Conservation (phyloP, 2,797 vertebrate species). For the Chiropotes sagulatus region DNA sequence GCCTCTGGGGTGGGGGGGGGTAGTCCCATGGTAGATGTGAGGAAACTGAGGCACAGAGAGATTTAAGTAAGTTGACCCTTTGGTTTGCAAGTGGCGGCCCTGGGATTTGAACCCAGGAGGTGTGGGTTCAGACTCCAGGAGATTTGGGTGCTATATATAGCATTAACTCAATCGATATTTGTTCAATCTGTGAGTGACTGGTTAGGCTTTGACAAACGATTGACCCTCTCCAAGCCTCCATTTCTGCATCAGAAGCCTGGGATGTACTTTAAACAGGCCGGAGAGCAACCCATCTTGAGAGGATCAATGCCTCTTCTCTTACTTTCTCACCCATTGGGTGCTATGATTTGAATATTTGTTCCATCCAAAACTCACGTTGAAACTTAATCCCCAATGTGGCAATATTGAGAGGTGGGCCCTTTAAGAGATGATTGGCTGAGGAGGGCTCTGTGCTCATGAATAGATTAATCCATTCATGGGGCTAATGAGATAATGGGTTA, state of each 20-base stretch:
- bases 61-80: neutral
- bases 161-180: neutral
- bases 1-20: neutral
- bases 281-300: neutral
- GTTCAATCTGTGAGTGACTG: neutral
- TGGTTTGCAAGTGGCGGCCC: neutral
- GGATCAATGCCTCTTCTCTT: neutral
- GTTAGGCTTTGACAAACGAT: neutral
- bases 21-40: neutral
- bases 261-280: neutral
- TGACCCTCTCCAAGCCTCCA: neutral
- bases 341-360: neutral
- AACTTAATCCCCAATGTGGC: neutral
- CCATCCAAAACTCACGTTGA: neutral
- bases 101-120: neutral
- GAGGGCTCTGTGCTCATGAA: neutral
- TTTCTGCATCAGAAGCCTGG: neutral
- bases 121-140: neutral
- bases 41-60: neutral
- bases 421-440: neutral
- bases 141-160: neutral
- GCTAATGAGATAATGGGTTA: neutral
- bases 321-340: neutral
- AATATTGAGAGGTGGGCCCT: neutral
- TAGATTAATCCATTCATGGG: neutral